Conservation (phyloP, 2,888 invertebrate genomes). For the Melieria crassipennis region DNA sequence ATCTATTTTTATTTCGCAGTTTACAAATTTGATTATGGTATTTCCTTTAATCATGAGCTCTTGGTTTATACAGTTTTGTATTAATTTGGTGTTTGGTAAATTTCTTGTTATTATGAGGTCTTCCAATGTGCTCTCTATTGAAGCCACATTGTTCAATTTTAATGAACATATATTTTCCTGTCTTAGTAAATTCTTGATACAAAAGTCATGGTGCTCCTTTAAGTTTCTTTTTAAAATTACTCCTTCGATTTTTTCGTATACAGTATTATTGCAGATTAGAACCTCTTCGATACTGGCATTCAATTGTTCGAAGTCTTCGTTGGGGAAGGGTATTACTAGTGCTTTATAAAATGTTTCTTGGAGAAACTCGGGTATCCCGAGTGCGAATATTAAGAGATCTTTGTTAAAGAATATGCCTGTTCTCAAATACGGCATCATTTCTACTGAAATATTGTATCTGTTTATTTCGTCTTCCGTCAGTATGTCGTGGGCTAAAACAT, state of each 20-base stretch:
- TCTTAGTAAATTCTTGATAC: background rate
- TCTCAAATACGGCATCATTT: background rate
- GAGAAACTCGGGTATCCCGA: background rate
- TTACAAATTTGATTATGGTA: background rate
- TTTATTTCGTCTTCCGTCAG: background rate
- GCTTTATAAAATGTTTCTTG: background rate
- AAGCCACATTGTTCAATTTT: background rate
- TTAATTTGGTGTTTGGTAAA: background rate
- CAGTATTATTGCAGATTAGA: background rate
- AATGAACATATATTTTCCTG: background rate
- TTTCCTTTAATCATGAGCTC: background rate
- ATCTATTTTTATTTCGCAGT: background rate
- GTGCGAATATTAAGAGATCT: background rate
- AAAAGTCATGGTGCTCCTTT: background rate
- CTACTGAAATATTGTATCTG: slow-evolving; percentile 1
- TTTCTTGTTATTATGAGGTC: background rate
- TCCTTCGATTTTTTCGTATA: background rate
- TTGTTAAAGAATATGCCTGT: background rate
- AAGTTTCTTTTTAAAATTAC: background rate
- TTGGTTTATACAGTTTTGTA: no score
- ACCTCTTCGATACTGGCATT: background rate
- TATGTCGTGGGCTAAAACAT: background rate
- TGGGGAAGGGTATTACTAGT: background rate
- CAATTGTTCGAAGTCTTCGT: background rate
- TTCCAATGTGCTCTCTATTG: background rate